These are phyloP conservation scores for Drosophila insularis DNA, from an alignment of 1,140 invertebrate genomes.

Conservation along the genomic window DNA sequence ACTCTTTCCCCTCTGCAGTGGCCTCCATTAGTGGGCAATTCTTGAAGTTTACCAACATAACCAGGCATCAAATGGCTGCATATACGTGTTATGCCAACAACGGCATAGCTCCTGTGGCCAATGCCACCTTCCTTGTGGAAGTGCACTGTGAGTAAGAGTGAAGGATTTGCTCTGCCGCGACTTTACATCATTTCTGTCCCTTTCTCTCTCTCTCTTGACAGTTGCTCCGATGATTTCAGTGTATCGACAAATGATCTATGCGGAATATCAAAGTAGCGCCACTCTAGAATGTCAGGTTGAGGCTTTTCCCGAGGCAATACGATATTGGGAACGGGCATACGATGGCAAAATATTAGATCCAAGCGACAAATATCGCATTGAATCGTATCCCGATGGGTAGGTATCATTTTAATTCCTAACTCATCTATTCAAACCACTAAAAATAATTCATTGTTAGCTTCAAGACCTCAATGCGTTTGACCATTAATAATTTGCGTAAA, in stretches of 20 bases:
- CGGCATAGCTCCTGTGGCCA: conserved; percentile 91
- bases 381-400: conserved; percentile 84
- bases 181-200: not conserved
- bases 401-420: not conserved
- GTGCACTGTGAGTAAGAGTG: conserved; percentile 91
- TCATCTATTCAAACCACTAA: not conserved
- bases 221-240: conserved; percentile 92
- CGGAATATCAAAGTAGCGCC: conserved; percentile 87
- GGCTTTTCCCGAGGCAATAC: conserved; percentile 92
- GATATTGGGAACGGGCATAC: conserved; percentile 90
- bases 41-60: conserved; percentile 91
- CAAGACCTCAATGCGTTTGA: conserved; percentile 87
- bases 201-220: conserved; percentile 69
- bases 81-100: conserved; percentile 95
- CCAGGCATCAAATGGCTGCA: conserved; percentile 92
- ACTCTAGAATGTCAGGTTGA: conserved; percentile 92
- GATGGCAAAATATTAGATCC: conserved; percentile 89
- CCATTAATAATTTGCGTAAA: conserved; percentile 86
- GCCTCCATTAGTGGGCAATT: conserved; percentile 88
- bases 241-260: conserved; percentile 88
- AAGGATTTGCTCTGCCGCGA: too few relatives aligned
- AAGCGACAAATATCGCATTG: conserved; percentile 87
- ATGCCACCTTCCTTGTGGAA: conserved; percentile 91
- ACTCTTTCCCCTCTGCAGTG: conserved; percentile 74
- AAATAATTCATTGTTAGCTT: conserved; percentile 36